Base-by-base conservation (phyloP, 1,140 invertebrate species). In the Odontomachus brunneus region DNA sequence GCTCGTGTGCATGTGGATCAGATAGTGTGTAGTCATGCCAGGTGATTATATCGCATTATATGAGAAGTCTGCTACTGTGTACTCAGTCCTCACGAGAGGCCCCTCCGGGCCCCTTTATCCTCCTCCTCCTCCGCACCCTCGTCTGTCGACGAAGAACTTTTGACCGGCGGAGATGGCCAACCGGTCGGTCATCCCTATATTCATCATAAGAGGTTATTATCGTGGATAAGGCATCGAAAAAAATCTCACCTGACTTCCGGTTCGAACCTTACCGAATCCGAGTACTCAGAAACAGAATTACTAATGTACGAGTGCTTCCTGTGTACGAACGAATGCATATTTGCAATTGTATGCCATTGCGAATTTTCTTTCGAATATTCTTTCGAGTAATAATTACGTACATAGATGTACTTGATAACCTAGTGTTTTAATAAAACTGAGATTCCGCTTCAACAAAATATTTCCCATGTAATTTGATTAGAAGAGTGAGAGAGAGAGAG, bases 1-100 rank as follows among this genome's bases (percentile, higher is more conserved):
- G 69, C 90, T 88, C 89, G 87, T 92, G 90, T 91, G 87, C 89
- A 63, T 84, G 80, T 73, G 89, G 89, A 94, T 94, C 93, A 94
- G 93, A 94, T 94, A 94, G 91, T 93, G 93, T 93, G 90, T 91
- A 93, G 93, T 94, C 93, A 94, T 94, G 93, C 92, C 92, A 91
- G 92, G 93, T 94, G 93, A 94, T 94, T 94, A 94, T 94, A 94
- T 94, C 93, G 93, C 93, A 94, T 94, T 94, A 93, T 94, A 93
- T 88, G 93, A 94, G 92, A 88, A 93, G 89, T 92, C 93, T 89
- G 93, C 93, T 94, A 94, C 93, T 93, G 93, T 94, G 92, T 93
- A 93, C 93, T 91, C 91, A 91, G 90, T 90, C 90, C 90, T 92
- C 91, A 84, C 85, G 86, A 71, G 85, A 89, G 89, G 88, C 87